Percentiles rank a stretch among this genome's conserved stretches.
phyloP scores from a whole-genome alignment of 1,140 invertebrate genomes.

The Pygmarrhopalites habei region DNA sequence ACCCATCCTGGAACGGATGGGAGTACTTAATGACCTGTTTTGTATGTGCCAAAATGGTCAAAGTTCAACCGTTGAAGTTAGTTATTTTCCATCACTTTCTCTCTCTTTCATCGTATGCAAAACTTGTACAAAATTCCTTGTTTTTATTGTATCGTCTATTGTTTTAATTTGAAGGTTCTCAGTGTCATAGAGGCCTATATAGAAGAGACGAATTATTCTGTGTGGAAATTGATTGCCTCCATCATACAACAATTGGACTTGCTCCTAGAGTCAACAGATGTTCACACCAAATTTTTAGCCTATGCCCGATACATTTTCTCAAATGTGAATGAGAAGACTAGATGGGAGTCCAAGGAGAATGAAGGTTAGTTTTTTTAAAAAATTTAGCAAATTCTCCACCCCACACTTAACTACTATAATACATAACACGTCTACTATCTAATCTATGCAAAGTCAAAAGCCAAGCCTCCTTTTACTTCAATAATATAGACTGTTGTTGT shows the following conservation, averaged over 20 bases:
- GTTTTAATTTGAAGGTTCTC: neutral
- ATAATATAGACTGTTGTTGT: too few species aligned
- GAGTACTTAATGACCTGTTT: constrained; percentile 15
- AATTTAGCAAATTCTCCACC: too few species aligned
- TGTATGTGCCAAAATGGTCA: constrained; percentile 11
- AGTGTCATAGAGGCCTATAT: constrained; percentile 63
- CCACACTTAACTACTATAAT: too few species aligned
- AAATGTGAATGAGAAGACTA: constrained; percentile 59
- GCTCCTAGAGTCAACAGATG: constrained; percentile 69
- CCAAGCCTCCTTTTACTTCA: too few species aligned
- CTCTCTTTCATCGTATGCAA: too few species aligned
- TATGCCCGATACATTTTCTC: constrained; percentile 63
- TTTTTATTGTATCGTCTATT: too few species aligned
- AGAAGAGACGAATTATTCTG: constrained; percentile 81
- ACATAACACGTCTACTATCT: too few species aligned
- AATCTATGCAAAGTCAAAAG: too few species aligned
- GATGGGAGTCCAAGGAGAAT: constrained; percentile 65
- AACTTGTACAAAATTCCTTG: too few species aligned
- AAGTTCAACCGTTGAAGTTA: neutral
- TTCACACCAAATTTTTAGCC: constrained; percentile 56
- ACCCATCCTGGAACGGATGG: constrained; percentile 16
- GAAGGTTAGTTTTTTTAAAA: constrained; percentile 51
- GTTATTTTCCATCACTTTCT: too few species aligned
- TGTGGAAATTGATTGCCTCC: constrained; percentile 77
- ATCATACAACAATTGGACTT: constrained; percentile 66